Percentiles rank a stretch among this genome's conserved stretches.
Conservation (phyloP, 2,888 invertebrate genomes). For the Furcula furcula region DNA sequence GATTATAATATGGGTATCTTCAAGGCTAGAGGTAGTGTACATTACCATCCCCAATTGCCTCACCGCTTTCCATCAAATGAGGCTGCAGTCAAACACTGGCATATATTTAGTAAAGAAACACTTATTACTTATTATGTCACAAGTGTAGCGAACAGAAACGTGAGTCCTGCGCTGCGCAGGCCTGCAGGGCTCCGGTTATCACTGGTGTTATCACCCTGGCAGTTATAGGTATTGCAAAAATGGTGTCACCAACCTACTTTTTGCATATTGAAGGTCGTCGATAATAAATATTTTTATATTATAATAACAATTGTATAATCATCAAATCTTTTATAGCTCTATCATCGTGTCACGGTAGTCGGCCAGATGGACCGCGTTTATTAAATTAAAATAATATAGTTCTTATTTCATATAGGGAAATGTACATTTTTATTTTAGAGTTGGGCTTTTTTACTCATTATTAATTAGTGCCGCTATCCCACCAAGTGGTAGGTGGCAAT, state of each 20-base stretch:
- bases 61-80: no score
- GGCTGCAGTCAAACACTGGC: no score
- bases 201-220: slow-evolving; percentile 41
- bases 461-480: no score
- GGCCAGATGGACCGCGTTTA: slow-evolving; percentile 43
- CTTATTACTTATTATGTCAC: neutral
- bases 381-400: no score
- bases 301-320: slow-evolving; percentile 53
- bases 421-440: no score
- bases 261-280: slow-evolving; percentile 68
- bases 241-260: slow-evolving; percentile 76
- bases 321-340: slow-evolving; percentile 47
- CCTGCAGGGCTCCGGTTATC: slow-evolving; percentile 48
- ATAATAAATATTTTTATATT: slow-evolving; percentile 52
- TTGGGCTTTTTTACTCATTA: no score
- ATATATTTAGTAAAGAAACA: no score
- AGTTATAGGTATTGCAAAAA: slow-evolving; percentile 48
- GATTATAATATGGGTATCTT: no score
- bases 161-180: slow-evolving; percentile 18
- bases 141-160: slow-evolving; percentile 12
- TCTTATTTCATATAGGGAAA: no score
- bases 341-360: slow-evolving; percentile 68
- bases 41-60: no score
- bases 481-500: no score
- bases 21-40: no score